Evolutionary conservation across 1,140 invertebrate species (phyloP), one percentile per base, ranked within the genome.

Genomic region (Laodelphax striatellus): DNA sequence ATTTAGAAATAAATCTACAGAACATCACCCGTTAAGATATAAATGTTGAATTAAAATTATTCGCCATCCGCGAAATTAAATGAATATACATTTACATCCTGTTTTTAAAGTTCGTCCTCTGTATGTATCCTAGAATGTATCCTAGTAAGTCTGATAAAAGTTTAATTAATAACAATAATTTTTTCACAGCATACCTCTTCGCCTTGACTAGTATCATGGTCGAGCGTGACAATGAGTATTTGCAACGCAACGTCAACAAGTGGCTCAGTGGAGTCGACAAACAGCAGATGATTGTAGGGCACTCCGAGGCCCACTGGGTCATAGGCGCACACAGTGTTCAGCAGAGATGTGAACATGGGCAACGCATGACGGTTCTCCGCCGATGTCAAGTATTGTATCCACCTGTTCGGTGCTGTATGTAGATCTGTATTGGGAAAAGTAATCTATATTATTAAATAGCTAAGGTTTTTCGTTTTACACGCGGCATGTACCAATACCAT

Each of bases 261-360:
- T 0, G 93, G 92, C 73, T 99, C 97, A 54, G 94, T 76, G 0
- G 88, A 88, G 73, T 99, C 97, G n/a, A 83, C 84, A 68, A 98
- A 98, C 59, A 99, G 73, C 24, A 99, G 79, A 74, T 99, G 95
- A 77, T 99, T 99, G 75, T 99, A 99, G 0, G 97, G 97, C 43
- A 99, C 79, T 3, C 95, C 96, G 63, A 95, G 84, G 5, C 96
- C 96, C 24, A 97, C 91, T 9, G 0, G 97, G 78, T 99, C 94
- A 73, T 99, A 99, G 0, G 94, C 87, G 73, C 94, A 97, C 16
- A 98, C 90, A 2, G 93, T 90, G 75, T 99, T 99, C 61, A 99
- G 73, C 1, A 99, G 77, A 0, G 97, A 99, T 0, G 97, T 99
- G 72, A 99, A 99, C 72, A 99, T 81, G 0, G 97, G 97, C 55